These are phyloP conservation scores for Scopus umbretta DNA, from an alignment of 2,113 vertebrate genomes.

Conservation along the genomic window DNA sequence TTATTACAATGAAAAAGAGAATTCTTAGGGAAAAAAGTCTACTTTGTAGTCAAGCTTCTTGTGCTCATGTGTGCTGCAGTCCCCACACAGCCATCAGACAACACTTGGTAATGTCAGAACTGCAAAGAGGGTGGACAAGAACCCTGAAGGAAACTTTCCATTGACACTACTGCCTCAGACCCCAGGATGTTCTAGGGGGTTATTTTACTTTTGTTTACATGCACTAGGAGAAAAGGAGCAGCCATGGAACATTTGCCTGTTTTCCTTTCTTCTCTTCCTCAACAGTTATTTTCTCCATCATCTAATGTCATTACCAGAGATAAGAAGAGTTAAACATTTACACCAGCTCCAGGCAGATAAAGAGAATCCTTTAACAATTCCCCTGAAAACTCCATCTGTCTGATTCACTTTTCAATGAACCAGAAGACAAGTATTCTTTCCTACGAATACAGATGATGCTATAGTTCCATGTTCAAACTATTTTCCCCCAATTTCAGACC, in stretches of 20 bases:
- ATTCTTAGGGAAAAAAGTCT: neutral
- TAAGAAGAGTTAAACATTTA: neutral
- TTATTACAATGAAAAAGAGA: neutral
- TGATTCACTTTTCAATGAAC: neutral
- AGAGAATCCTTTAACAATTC: neutral
- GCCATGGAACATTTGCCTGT: neutral
- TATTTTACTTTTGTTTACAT: neutral
- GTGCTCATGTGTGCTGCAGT: neutral
- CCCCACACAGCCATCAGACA: neutral
- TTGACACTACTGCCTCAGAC: neutral
- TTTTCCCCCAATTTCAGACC: neutral
- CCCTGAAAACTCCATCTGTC: neutral
- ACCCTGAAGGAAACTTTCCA: neutral
- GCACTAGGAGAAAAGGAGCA: neutral
- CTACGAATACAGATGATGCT: neutral
- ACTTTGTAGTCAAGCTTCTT: neutral
- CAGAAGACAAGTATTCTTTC: neutral
- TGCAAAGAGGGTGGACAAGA: neutral
- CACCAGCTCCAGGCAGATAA: neutral
- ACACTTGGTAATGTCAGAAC: neutral
- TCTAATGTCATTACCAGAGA: neutral
- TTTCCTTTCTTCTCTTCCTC: neutral
- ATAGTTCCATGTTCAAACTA: neutral
- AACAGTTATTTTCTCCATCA: neutral
- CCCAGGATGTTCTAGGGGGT: accelerated